Evolutionary conservation across 1,140 invertebrate genomes (phyloP).

Genomic region (Macrobrachium rosenbergii): DNA sequence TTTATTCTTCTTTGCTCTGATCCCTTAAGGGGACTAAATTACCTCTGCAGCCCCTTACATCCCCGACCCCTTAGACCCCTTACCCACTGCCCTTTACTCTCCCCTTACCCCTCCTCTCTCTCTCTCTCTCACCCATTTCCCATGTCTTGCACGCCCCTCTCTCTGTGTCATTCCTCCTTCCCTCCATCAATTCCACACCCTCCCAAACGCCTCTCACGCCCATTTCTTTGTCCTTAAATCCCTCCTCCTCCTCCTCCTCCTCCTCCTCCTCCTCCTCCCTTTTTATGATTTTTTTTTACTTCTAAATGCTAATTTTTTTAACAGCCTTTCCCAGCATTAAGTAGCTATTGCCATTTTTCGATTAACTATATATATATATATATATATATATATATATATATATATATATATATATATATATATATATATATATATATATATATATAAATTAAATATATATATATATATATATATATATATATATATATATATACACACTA

Average conservation of each 20-base stretch:
- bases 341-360: background rate
- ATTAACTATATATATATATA: too few species aligned
- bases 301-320: background rate
- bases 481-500: too few species aligned
- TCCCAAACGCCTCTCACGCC: background rate
- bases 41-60: background rate
- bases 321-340: background rate
- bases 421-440: too few species aligned
- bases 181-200: too few species aligned
- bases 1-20: constrained; percentile 49
- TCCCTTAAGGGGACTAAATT: constrained; percentile 46
- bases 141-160: background rate
- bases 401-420: too few species aligned
- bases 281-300: background rate
- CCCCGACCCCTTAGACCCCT: too few species aligned
- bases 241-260: background rate
- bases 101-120: constrained; percentile 24
- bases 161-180: background rate
- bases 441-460: too few species aligned
- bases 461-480: too few species aligned
- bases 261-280: background rate
- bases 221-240: background rate
- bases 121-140: background rate
- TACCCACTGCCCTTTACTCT: background rate
- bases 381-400: too few species aligned